phyloP scores from a whole-genome alignment of 1,140 invertebrate species.

The Wasmannia auropunctata region DNA sequence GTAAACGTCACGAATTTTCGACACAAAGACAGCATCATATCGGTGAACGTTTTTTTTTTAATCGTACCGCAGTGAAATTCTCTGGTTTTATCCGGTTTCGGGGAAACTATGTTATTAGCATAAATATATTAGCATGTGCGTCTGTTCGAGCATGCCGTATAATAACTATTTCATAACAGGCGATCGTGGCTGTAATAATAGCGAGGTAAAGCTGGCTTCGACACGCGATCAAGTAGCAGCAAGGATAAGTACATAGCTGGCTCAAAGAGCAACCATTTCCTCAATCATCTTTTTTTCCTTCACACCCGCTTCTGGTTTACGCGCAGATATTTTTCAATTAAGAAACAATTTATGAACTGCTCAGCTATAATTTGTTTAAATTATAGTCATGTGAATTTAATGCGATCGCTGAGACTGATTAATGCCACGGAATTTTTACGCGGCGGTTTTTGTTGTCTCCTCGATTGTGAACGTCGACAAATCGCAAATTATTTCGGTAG shows the following conservation, averaged over 20 bases:
- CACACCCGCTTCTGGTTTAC: not conserved
- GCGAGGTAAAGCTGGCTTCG: constrained; percentile 3
- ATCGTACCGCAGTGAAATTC: not conserved
- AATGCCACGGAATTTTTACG: not conserved
- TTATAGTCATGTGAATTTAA: not conserved
- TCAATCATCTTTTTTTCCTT: not conserved
- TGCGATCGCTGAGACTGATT: not conserved
- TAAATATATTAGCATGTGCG: constrained; percentile 31
- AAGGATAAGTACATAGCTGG: not conserved
- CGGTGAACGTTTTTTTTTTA: not conserved
- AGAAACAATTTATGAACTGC: not conserved
- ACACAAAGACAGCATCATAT: not conserved
- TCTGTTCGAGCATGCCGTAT: not conserved
- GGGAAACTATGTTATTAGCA: not conserved
- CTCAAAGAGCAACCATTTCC: not conserved
- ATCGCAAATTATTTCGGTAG: constrained; percentile 15
- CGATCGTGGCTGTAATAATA: constrained; percentile 6
- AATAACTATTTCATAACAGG: constrained; percentile 21
- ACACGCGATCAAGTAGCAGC: constrained; percentile 21
- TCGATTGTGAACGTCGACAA: not conserved
- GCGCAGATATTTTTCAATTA: not conserved
- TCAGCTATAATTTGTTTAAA: not conserved
- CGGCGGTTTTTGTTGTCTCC: not conserved
- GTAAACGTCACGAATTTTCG: not conserved
- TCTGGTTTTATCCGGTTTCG: not conserved